Conservation (phyloP, 2,888 invertebrate genomes). For the Sussaba pulchella region DNA sequence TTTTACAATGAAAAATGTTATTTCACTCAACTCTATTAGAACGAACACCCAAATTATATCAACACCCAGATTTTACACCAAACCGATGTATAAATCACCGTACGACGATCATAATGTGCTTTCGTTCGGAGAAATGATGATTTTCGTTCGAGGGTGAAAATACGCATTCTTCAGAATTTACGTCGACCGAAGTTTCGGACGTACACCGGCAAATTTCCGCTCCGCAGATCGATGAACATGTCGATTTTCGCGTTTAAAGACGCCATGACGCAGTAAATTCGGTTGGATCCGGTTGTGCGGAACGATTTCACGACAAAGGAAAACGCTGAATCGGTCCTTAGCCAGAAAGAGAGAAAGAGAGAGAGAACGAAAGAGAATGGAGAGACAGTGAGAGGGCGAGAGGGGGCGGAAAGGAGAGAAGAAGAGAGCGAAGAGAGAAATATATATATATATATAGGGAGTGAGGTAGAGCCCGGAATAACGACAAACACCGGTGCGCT, state of each 20-base stretch:
- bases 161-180: slow-evolving; percentile 14
- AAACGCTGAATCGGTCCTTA: slow-evolving; percentile 75
- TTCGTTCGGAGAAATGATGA: neutral
- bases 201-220: neutral
- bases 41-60: no score
- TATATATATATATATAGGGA: slow-evolving; percentile 5
- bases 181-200: neutral
- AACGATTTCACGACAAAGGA: slow-evolving; percentile 75
- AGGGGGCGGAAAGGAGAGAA: slow-evolving; percentile 12
- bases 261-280: slow-evolving; percentile 74
- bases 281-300: slow-evolving; percentile 69
- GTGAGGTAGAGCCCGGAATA: slow-evolving; percentile 67
- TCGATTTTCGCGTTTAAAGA: slow-evolving; percentile 39
- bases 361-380: neutral
- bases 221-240: slow-evolving; percentile 15
- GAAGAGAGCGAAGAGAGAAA: neutral
- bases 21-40: no score
- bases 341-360: slow-evolving; percentile 26
- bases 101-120: neutral
- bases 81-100: no score
- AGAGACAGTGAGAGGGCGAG: neutral
- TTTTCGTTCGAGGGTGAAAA: neutral
- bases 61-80: no score
- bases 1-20: no score
- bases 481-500: slow-evolving; percentile 67